A percentile compares a stretch with the other conserved stretches of the same genome.
phyloP scores from a whole-genome alignment of 2,888 invertebrate genomes.

The Gymnosoma rotundatum region DNA sequence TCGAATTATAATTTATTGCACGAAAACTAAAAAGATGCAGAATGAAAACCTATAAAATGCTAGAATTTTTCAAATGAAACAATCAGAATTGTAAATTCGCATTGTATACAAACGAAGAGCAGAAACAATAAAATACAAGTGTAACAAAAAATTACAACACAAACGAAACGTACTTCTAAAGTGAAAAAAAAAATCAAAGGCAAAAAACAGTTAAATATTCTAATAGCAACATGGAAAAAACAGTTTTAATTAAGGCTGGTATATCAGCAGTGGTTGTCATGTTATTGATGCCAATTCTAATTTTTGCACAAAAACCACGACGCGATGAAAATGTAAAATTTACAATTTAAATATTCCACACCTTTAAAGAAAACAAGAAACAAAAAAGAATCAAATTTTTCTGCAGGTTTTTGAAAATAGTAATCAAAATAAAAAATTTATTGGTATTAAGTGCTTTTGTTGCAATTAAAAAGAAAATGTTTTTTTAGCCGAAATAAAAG shows the following conservation, averaged over 20 bases:
- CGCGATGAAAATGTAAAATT: slow-evolving; percentile 64
- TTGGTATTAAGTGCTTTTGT: too few species aligned
- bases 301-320: slow-evolving; percentile 55
- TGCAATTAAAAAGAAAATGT: not conserved
- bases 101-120: slow-evolving; percentile 23
- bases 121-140: slow-evolving; percentile 19
- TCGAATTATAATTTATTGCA: not conserved
- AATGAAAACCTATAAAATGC: slow-evolving; percentile 60
- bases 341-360: not conserved
- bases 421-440: too few species aligned
- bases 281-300: slow-evolving; percentile 58
- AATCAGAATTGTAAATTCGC: slow-evolving; percentile 61
- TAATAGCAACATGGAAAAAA: slow-evolving; percentile 51
- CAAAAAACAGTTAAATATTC: not conserved
- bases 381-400: too few species aligned
- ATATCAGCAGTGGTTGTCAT: not conserved
- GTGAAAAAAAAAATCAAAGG: slow-evolving; percentile 1
- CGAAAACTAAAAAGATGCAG: too few species aligned
- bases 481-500: not conserved
- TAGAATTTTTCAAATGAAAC: slow-evolving; percentile 55
- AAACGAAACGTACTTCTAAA: slow-evolving; percentile 4
- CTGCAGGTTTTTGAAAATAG: too few species aligned
- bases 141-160: not conserved
- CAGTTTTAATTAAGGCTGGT: slow-evolving; percentile 53
- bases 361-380: not conserved